Evolutionary conservation across 2,797 vertebrate species (phyloP), one percentile per base, ranked within the genome.

Genomic region (Pangasius larnaudii): DNA sequence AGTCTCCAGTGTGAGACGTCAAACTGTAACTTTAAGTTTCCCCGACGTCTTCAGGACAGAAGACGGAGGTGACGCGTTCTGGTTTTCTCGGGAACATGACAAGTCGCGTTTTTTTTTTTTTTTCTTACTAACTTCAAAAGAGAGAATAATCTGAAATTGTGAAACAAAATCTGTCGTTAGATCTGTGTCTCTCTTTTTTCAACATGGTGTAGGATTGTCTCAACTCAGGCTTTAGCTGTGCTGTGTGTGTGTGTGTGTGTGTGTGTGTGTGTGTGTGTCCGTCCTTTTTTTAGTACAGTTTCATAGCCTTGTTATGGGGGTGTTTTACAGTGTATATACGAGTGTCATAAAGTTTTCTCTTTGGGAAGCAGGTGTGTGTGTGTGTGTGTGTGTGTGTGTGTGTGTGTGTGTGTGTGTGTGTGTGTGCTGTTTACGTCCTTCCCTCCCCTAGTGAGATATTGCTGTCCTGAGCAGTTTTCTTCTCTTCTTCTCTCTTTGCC

Each of bases 401-500:
- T 74, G 69, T 59, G 51, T 65, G 69, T 75, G 69, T 85, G 84
- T 85, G 67, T 72, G 30, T 39, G 36, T 39, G 69, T 59, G 65
- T n/a, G 42, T 42, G 84, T 61, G 71, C 2, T 59, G 53, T 59
- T 59, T 61, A 39, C 18, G 6, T 46, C 61, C 42, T 88, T 85
- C 16, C 3, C 51, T 80, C 33, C 85, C 49, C 63, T 53, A 13
- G 61, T 69, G 46, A 81, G 63, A 71, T 67, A 81, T 42, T 81
- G 63, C 65, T 81, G 77, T 75, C 79, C 86, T 33, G 72, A 77
- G 71, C 71, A 46, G 18, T 61, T 82, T 63, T 82, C 79, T 63
- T 61, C 36, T 89, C 65, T 74, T 39, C 59, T 19, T 90, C 86
- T 79, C 87, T 90, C 33, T 51, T 87, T 90, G 14, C 90, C 80